These are phyloP conservation scores for Ptilonorhynchus violaceus DNA, from an alignment of 2,113 vertebrate species.

Conservation along the genomic window DNA sequence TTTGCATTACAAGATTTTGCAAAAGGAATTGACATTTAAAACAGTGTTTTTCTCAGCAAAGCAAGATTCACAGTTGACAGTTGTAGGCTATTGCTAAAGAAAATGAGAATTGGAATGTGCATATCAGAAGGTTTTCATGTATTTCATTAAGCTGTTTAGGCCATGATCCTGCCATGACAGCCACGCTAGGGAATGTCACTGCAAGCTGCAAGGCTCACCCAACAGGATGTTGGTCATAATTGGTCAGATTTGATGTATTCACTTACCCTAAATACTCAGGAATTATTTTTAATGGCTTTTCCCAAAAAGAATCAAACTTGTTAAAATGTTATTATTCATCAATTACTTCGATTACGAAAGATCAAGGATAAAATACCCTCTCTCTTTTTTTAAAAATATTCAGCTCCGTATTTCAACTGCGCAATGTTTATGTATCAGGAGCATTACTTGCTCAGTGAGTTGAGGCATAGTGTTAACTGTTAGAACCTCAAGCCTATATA, in stretches of 20 bases:
- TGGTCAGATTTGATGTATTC: background rate
- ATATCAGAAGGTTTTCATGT: background rate
- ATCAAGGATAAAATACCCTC: background rate
- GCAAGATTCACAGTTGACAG: background rate
- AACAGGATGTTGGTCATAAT: background rate
- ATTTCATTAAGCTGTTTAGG: slow-evolving; percentile 11
- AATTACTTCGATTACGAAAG: background rate
- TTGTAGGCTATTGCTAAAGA: slow-evolving; percentile 5
- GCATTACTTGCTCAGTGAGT: slow-evolving; percentile 36
- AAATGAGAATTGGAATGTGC: background rate
- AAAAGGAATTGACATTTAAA: slow-evolving; percentile 18
- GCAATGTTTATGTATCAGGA: background rate
- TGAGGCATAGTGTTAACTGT: slow-evolving; percentile 51
- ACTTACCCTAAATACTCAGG: slow-evolving; percentile 69
- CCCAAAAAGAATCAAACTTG: slow-evolving; percentile 36
- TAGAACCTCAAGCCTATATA: slow-evolving; percentile 70
- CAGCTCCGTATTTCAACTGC: background rate
- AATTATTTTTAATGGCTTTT: slow-evolving; percentile 63
- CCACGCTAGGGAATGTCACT: background rate
- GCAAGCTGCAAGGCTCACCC: background rate
- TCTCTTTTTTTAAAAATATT: background rate
- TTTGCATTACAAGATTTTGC: slow-evolving; percentile 42
- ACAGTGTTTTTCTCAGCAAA: slow-evolving; percentile 29
- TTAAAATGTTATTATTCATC: slow-evolving; percentile 15
- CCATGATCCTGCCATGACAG: background rate